These are phyloP conservation scores for Galeopterus variegatus DNA, from an alignment of 2,113 vertebrate genomes.

Conservation along the genomic window DNA sequence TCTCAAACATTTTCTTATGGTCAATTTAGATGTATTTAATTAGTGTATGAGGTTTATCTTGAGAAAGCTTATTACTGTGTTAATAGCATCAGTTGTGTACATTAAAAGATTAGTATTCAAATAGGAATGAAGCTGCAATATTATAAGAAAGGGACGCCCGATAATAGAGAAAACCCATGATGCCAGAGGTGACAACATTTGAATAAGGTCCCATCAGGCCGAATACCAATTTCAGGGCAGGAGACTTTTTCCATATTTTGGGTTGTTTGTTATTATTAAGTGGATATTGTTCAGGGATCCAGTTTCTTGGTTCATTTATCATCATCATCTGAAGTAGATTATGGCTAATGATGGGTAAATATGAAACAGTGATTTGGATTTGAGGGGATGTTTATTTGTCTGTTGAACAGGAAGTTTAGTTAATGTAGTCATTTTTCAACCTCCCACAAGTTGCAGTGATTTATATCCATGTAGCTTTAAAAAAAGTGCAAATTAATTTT, in stretches of 20 bases:
- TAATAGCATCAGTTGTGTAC: background rate
- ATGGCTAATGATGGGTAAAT: conserved; percentile 74
- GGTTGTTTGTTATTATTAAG: conserved; percentile 58
- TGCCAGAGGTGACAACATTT: background rate
- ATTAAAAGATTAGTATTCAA: background rate
- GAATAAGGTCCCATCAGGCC: fast-evolving
- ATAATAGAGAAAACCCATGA: background rate
- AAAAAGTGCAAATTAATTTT: conserved; percentile 75
- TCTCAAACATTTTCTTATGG: background rate
- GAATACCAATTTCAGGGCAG: background rate
- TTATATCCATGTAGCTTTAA: conserved; percentile 61
- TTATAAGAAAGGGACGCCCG: fast-evolving
- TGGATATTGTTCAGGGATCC: conserved; percentile 54
- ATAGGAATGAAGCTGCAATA: background rate
- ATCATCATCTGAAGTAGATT: conserved; percentile 82
- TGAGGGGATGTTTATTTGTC: conserved; percentile 76
- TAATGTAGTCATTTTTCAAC: conserved; percentile 83
- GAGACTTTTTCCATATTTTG: background rate
- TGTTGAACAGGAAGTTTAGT: conserved; percentile 75
- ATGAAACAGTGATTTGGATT: conserved; percentile 39
- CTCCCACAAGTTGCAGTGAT: conserved; percentile 64
- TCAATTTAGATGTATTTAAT: background rate
- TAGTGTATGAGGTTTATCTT: background rate
- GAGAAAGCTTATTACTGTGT: background rate
- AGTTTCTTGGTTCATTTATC: conserved; percentile 71